Evolutionary conservation across 2,797 vertebrate genomes (phyloP).

Genomic region (Chelon auratus): DNA sequence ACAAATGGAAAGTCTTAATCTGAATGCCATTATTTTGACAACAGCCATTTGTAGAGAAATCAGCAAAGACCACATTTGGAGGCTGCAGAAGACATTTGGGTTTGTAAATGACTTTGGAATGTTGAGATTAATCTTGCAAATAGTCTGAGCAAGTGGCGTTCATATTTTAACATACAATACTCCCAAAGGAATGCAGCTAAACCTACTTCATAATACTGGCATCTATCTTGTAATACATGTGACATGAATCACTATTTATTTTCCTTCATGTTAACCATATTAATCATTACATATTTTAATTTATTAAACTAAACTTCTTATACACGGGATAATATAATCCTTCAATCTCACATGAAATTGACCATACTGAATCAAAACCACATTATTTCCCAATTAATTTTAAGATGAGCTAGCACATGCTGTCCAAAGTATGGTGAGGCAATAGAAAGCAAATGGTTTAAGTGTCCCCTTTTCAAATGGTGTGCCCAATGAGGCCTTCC

Average conservation of each 20-base stretch:
- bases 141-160: slow-evolving; percentile 32
- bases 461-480: slow-evolving; percentile 74
- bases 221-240: background rate
- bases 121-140: slow-evolving; percentile 54
- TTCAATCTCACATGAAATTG: slow-evolving; percentile 35
- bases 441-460: slow-evolving; percentile 65
- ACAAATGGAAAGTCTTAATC: slow-evolving; percentile 64
- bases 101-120: slow-evolving; percentile 56
- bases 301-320: too few species aligned
- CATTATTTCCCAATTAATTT: slow-evolving; percentile 75
- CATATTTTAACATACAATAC: slow-evolving; percentile 2
- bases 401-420: slow-evolving; percentile 59
- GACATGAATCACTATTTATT: background rate
- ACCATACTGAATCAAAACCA: slow-evolving; percentile 37
- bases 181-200: slow-evolving; percentile 18
- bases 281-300: too few species aligned
- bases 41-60: slow-evolving; percentile 60
- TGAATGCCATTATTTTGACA: slow-evolving; percentile 60
- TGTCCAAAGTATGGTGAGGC: slow-evolving; percentile 55
- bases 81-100: slow-evolving; percentile 39
- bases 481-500: slow-evolving; percentile 77
- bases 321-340: slow-evolving; percentile 12
- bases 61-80: slow-evolving; percentile 52
- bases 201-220: slow-evolving; percentile 21
- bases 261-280: too few species aligned